Conservation (phyloP, 2,888 invertebrate genomes). For the Catonia carolina region DNA sequence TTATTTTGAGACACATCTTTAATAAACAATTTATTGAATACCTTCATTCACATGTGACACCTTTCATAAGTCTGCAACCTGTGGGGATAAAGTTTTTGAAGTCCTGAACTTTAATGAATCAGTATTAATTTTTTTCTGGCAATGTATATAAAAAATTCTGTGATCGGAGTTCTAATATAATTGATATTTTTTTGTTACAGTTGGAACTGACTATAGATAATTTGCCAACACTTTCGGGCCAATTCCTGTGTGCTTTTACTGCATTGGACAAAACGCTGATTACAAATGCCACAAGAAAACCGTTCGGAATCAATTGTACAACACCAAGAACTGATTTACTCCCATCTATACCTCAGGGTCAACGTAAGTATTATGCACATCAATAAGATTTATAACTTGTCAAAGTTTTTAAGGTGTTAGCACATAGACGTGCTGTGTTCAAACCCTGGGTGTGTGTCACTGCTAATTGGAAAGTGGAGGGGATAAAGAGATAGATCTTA, state of each 20-base stretch:
- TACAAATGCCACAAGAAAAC: constrained; percentile 84
- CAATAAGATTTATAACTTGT: too few species aligned
- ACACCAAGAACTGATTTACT: constrained; percentile 90
- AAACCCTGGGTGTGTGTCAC: not conserved
- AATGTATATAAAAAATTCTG: too few species aligned
- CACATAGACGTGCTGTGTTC: not conserved
- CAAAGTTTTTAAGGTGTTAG: not conserved
- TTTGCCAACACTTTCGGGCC: constrained; percentile 82
- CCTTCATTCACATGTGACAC: too few species aligned
- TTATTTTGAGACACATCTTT: too few species aligned
- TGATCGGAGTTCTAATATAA: too few species aligned
- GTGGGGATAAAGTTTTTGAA: too few species aligned
- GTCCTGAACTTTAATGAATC: too few species aligned
- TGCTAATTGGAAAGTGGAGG: too few species aligned
- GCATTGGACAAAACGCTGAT: constrained; percentile 83
- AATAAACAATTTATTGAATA: too few species aligned
- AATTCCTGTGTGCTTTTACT: constrained; percentile 89
- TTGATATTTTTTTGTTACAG: constrained; percentile 45
- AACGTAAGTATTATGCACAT: constrained; percentile 52
- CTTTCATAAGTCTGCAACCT: too few species aligned
- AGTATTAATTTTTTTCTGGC: too few species aligned
- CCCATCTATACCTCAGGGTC: constrained; percentile 85
- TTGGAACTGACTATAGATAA: constrained; percentile 92
- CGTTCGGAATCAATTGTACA: constrained; percentile 88
- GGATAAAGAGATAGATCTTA: too few species aligned